phyloP scores from a whole-genome alignment of 2,797 vertebrate genomes.

The Adrianichthys oophorus region DNA sequence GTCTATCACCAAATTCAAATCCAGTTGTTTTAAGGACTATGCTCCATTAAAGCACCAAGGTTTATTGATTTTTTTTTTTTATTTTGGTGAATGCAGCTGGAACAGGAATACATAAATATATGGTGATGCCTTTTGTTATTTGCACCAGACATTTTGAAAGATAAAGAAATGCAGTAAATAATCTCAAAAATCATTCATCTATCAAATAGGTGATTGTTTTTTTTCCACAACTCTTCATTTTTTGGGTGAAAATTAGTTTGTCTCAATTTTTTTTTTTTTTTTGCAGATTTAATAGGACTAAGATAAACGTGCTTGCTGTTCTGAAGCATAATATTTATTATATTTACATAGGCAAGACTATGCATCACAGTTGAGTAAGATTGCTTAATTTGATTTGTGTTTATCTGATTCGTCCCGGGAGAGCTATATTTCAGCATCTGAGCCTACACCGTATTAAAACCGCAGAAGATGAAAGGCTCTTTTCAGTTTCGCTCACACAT shows the following conservation, averaged over 20 bases:
- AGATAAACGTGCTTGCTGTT: conserved; percentile 41
- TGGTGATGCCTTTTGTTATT: no score
- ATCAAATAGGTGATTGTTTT: no score
- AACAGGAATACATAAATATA: no score
- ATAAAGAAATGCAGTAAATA: no score
- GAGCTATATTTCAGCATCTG: conserved; percentile 46
- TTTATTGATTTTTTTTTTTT: conserved; percentile 7
- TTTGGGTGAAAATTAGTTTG: no score
- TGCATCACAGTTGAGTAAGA: conserved; percentile 31
- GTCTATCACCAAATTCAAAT: conserved; percentile 45
- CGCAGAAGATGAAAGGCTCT: conserved; percentile 48
- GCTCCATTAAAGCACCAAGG: conserved; percentile 37
- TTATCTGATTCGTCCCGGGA: conserved; percentile 38
- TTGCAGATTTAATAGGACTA: conserved; percentile 22
- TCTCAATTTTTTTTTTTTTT: conserved; percentile 16
- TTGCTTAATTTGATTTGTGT: conserved; percentile 43
- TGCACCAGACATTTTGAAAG: no score
- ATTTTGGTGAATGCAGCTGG: no score
- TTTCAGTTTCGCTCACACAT: conserved; percentile 49
- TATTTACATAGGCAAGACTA: conserved; percentile 16
- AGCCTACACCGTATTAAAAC: conserved; percentile 40
- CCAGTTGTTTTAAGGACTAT: conserved; percentile 15
- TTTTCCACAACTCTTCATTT: no score
- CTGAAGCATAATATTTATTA: conserved; percentile 20
- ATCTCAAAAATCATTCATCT: no score